Evolutionary conservation across 2,888 invertebrate species (phyloP).

Genomic region (Flexamia atlantica): DNA sequence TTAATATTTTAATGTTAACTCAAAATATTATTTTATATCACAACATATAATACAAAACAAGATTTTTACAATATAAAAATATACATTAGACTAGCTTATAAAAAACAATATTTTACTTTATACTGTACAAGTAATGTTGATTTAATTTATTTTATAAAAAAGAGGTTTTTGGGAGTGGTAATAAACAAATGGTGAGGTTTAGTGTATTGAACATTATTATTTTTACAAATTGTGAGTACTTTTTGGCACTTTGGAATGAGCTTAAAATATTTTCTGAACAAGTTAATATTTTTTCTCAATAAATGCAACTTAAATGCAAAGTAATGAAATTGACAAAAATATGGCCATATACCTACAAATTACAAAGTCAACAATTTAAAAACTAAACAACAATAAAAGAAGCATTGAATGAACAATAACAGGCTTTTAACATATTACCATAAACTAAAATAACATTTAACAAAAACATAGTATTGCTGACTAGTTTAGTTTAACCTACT

Average conservation of each 20-base stretch:
- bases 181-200: too few species aligned
- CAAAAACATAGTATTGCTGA: slow-evolving; percentile 18
- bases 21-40: slow-evolving; percentile 2
- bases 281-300: background rate
- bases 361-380: slow-evolving; percentile 23
- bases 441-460: slow-evolving; percentile 31
- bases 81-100: background rate
- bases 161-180: too few species aligned
- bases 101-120: background rate
- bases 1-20: background rate
- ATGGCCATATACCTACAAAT: background rate
- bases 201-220: too few species aligned
- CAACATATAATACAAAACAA: slow-evolving; percentile 2
- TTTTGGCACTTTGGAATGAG: slow-evolving; percentile 29
- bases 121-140: background rate
- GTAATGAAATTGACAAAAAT: background rate
- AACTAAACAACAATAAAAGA: background rate
- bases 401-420: slow-evolving; percentile 22
- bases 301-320: slow-evolving; percentile 18
- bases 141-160: background rate
- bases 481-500: slow-evolving; percentile 16
- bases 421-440: background rate
- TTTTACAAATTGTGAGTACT: background rate
- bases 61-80: background rate
- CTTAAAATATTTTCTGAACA: background rate